Evolutionary conservation across 2,113 vertebrate genomes (phyloP), one percentile per base, ranked within the genome.

Genomic region (Mormoops blainvillei): DNA sequence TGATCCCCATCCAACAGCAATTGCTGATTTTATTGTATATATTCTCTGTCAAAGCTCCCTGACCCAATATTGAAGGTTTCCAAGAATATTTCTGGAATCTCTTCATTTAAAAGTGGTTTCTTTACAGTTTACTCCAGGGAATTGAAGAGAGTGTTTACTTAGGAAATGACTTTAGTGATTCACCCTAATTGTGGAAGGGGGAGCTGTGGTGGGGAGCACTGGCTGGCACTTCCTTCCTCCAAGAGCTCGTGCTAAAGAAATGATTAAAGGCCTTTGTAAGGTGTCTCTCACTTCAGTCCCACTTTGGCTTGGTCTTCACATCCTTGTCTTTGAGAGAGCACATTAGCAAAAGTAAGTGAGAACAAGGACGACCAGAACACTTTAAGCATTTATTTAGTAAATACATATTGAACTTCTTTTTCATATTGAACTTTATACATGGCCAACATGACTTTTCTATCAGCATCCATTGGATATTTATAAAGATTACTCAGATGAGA

Each of bases 301-400:
- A 45, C n/a, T 63, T n/a, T 31, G 86, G 26, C 19, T 68, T 73
- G 6, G 19, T 52, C 36, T 74, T 89, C 54, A 33, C 38, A 50
- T 96, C 36, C 70, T 95, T 86, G 36, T 95, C n/a, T 94, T 77
- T 56, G 33, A 89, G 20, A 86, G 9, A 87, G 16, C 26, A 88
- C 18, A n/a, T 33, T 19, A 73, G 16, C 24, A 94, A 65, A 85
- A 83, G 73, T 31, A 78, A 86, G 54, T 24, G 22, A 85, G 71
- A 91, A 71, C 4, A 76, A 0, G 82, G 67, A 81, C 48, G 77
- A 84, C 24, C 56, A 41, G 43, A 65, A 76, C 41, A 74, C 28
- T 76, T 95, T 58, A 70, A 77, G 54, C 45, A 41, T 92, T 91
- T 86, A 70, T 78, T 94, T 85, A 63, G 81, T 31, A 92, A 78